phyloP scores from a whole-genome alignment of 2,797 vertebrate genomes.

The Ctenopoma kingsleyae region DNA sequence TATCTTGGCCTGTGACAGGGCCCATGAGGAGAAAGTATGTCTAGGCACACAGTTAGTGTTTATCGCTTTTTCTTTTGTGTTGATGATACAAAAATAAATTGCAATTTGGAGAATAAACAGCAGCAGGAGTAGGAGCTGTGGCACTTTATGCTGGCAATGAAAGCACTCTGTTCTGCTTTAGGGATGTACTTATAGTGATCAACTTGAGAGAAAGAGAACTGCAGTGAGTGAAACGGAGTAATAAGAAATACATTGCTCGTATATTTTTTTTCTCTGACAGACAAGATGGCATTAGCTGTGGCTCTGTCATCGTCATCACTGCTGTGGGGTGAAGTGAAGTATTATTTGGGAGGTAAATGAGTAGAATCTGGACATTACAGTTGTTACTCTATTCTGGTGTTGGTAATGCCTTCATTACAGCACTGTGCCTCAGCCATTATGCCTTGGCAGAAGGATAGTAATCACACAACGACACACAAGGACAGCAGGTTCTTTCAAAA shows the following conservation, averaged over 20 bases:
- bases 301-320: constrained; percentile 63
- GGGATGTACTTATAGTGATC: constrained; percentile 69
- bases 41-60: constrained; percentile 64
- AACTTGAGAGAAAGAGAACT: constrained; percentile 54
- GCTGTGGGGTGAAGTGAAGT: constrained; percentile 60
- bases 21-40: constrained; percentile 63
- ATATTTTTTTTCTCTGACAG: constrained; percentile 74
- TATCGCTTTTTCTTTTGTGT: constrained; percentile 74
- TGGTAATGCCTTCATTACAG: constrained; percentile 76
- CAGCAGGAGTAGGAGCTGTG: constrained; percentile 42
- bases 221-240: constrained; percentile 45
- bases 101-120: constrained; percentile 69
- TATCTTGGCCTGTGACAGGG: constrained; percentile 65
- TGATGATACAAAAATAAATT: constrained; percentile 78
- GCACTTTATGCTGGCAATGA: constrained; percentile 48
- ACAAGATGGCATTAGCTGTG: constrained; percentile 60
- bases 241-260: constrained; percentile 79
- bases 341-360: constrained; percentile 78
- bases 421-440: constrained; percentile 70
- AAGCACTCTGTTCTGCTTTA: constrained; percentile 67
- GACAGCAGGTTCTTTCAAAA: constrained; percentile 72
- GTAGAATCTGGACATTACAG: constrained; percentile 71
- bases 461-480: constrained; percentile 69
- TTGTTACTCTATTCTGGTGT: constrained; percentile 63
- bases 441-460: constrained; percentile 65